Base-by-base conservation (phyloP, 2,888 invertebrate genomes). In the Sinopyrophorus schimmeli region DNA sequence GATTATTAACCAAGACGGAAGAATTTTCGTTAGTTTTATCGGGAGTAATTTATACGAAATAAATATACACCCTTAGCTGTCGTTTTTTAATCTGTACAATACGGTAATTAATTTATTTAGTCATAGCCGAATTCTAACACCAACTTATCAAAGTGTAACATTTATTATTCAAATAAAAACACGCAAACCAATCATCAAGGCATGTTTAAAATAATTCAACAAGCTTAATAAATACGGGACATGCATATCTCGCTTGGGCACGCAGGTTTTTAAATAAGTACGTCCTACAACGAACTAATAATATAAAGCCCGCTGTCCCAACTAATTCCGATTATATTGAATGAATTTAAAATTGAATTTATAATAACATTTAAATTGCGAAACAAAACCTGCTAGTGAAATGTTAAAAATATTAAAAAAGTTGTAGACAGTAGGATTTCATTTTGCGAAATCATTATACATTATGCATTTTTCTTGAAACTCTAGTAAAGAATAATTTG, bases 401-500 rank as follows among this genome's bases (percentile, higher is more conserved):
- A 43, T 30, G 39, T 31, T 51, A 35, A 51, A n/a, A 51, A 41
- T 51, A 51, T 51, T 51, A 51, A 51, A 51, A 51, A 51, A 51
- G 51, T 51, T 51, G 38, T 35, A 40, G 38, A 37, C 37, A 37
- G 27, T 51, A 42, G 32, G 41, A 41, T 51, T 41, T 41, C 35
- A 46, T 38, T 47, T 47, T 51, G 42, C 38, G 34, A 53, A 54
- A 57, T 40, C 39, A 42, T 49, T 41, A 53, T 57, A 47, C 57
- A 57, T 57, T 53, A 57, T 57, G 54, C 57, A 57, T 54, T 43
- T 40, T 49, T 41, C 51, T 42, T 31, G 21, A 37, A 53, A 52
- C 44, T 49, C 48, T 46, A 37, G 26, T 40, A 46, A 47, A 24
- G 46, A 50, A 50, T 47, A 47, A 54, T 54, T 54, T 46, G 49